Percentiles rank a stretch among this genome's conserved stretches.
Evolutionary conservation across 2,113 vertebrate genomes (phyloP).

Genomic region (Hemiprocne comata): DNA sequence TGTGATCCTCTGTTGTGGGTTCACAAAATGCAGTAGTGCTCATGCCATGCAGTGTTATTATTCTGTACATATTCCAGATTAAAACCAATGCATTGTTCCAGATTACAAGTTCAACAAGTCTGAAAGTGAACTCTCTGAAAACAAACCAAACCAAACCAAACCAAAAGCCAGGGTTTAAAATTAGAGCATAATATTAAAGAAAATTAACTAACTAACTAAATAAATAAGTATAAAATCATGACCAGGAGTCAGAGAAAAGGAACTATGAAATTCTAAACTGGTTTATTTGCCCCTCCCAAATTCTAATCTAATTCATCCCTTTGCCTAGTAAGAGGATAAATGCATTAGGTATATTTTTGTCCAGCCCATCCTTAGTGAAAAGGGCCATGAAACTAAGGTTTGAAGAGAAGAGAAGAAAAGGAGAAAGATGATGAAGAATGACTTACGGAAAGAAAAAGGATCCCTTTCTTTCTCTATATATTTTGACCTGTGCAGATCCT

Average conservation of each 20-base stretch:
- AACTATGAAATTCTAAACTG: fast-evolving
- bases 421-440: not conserved
- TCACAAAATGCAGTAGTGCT: not conserved
- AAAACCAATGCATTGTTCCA: not conserved
- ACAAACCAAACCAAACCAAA: no score
- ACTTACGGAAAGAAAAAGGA: not conserved
- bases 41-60: not conserved
- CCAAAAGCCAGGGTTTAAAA: not conserved
- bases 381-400: not conserved
- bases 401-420: not conserved
- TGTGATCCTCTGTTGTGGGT: not conserved
- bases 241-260: not conserved
- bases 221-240: no score
- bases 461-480: not conserved
- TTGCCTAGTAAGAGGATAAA: not conserved
- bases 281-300: not conserved
- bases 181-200: not conserved
- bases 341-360: not conserved
- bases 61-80: not conserved
- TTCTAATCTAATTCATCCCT: not conserved
- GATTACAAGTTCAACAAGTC: not conserved
- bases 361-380: not conserved
- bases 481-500: not conserved
- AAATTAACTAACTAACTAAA: no score
- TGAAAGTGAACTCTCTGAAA: fast-evolving